Evolutionary conservation across 2,797 vertebrate genomes (phyloP), one percentile per base, ranked within the genome.

Genomic region (Okamejei kenojei): DNA sequence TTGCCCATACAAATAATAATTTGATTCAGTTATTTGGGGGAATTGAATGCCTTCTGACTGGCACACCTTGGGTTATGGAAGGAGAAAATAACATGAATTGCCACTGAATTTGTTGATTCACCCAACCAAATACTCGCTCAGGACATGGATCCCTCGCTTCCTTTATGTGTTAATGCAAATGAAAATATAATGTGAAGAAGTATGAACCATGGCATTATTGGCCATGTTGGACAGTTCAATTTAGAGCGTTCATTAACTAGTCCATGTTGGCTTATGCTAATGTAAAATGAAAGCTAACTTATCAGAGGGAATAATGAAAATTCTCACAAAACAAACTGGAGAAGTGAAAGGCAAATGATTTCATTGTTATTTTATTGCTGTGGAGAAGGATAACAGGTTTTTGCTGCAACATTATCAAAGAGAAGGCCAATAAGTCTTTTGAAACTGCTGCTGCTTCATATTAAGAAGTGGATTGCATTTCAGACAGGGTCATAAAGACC

Each of bases 281-380:
- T 92, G 38, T 19, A 2, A 76, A 29, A 29, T 26, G 45, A 38
- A 90, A 71, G 65, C 61, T 1, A 17, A 1, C 32, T 74, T 91
- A 74, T 91, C 68, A 54, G 35, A 7, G 71, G 54, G 26, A 92
- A 26, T 76, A 54, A 92, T 92, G 90, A 76, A 92, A 92, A 19
- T 38, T 76, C 68, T 73, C 19, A 45, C 45, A 73, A 91, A 45
- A 29, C 35, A 21, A 74, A 26, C 38, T 17, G 71, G 73, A 26
- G 71, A n/a, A 92, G 73, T 92, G 90, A 92, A 76, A 74, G 35
- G 71, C 90, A 76, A 92, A 76, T 76, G 9, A 92, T 92, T 76
- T 92, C 11, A 92, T 92, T 73, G 9, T 65, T 90, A 71, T 90
- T 71, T 90, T 54, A 58, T 54, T 58, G 23, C 71, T 92, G 71